These are phyloP conservation scores for Drosophila burlai DNA, from an alignment of 1,140 invertebrate genomes.

Conservation along the genomic window DNA sequence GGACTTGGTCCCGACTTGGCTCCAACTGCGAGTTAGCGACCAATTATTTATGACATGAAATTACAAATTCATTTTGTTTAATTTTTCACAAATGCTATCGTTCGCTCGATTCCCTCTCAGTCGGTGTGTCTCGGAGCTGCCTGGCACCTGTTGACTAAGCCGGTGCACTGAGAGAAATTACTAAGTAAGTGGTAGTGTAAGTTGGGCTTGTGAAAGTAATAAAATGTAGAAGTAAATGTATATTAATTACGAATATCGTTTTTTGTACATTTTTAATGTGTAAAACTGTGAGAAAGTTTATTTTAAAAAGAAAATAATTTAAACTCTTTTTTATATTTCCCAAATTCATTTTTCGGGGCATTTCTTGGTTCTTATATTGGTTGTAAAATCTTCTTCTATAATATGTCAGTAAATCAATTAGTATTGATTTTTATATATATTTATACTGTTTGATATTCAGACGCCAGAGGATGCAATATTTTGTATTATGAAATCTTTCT, in stretches of 20 bases:
- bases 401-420: too few species aligned
- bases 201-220: neutral
- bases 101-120: constrained; percentile 5
- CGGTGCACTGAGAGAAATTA: constrained; percentile 1
- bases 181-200: neutral
- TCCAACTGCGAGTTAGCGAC: constrained; percentile 73
- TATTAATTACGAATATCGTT: too few species aligned
- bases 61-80: constrained; percentile 85
- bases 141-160: constrained; percentile 58
- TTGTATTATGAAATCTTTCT: too few species aligned
- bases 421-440: too few species aligned
- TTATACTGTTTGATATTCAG: neutral
- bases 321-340: too few species aligned
- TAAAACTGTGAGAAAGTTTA: neutral
- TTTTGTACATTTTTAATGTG: neutral
- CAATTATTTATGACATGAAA: constrained; percentile 85
- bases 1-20: constrained; percentile 37
- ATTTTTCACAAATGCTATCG: constrained; percentile 79
- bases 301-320: too few species aligned
- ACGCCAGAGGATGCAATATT: too few species aligned
- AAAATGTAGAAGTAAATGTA: neutral
- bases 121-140: neutral
- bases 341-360: too few species aligned
- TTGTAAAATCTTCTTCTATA: neutral
- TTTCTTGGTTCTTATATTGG: too few species aligned